phyloP scores from a whole-genome alignment of 2,113 vertebrate genomes.

The Paralichthys olivaceus region DNA sequence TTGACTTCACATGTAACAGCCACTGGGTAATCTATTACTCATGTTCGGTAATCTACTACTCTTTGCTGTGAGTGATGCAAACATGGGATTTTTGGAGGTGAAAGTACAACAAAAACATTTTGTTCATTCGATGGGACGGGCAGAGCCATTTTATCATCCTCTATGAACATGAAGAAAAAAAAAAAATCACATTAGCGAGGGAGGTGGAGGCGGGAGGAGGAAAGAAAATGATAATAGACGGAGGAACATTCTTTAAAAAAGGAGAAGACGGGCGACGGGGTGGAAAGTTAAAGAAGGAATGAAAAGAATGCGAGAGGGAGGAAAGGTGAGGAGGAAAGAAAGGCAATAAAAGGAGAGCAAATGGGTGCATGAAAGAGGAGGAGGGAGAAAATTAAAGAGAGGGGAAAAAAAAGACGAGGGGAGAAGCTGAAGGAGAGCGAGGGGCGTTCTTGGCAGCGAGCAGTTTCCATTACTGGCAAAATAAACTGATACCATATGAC shows the following conservation, averaged over 20 bases:
- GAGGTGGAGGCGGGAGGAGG: background rate
- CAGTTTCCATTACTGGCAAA: conserved; percentile 71
- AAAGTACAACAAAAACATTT: conserved; percentile 8
- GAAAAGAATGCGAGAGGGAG: conserved; percentile 7
- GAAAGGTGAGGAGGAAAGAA: background rate
- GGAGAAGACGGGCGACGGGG: background rate
- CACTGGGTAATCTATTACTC: background rate
- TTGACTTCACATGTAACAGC: conserved; percentile 14
- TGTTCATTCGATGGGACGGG: conserved; percentile 33
- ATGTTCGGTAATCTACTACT: background rate
- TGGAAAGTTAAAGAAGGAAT: conserved; percentile 12
- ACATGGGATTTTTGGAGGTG: background rate
- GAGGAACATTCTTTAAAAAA: background rate
- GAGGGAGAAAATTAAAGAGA: conserved; percentile 1
- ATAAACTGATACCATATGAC: conserved; percentile 76
- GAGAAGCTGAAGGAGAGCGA: background rate
- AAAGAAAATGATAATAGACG: conserved; percentile 5
- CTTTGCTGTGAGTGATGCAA: background rate
- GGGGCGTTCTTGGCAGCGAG: conserved; percentile 43
- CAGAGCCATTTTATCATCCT: conserved; percentile 21
- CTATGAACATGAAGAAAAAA: conserved; percentile 1
- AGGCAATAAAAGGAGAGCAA: conserved; percentile 7
- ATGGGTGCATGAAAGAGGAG: background rate
- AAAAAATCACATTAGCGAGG: background rate
- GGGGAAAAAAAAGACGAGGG: background rate